Base-by-base conservation (phyloP, 2,888 invertebrate species). In the Nymphalis polychloros region DNA sequence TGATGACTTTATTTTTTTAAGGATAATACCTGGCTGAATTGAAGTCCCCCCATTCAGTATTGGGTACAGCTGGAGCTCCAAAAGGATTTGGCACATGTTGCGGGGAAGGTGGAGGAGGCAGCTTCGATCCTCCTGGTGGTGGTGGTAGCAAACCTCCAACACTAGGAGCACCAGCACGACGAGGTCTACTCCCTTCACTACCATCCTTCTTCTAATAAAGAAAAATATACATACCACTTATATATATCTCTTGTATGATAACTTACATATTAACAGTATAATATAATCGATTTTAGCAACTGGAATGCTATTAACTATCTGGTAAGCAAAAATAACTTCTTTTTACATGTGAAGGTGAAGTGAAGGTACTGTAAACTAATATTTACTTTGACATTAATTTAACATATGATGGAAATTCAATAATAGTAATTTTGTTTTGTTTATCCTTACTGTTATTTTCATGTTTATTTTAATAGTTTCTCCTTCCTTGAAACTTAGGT, bases 391-490 rank as follows among this genome's bases (percentile, higher is more conserved):
- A 55, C 2, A 27, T 31, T 1, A 55, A 55, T 31, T 31, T 55
- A 55, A 27, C 13, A 41, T 41, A 41, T 23, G 1, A 23, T 41
- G 49, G n/a, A 49, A n/a, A n/a, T 35, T 16, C 16, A 17, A 31
- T 52, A 57, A 70, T 31, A 50, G 61, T 19, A 13, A 61, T 46
- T 10, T 19, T 49, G 2, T 23, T 27, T 48, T 50, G 7, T 53
- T 27, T 53, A n/a, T 64, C 80, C 88, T 87, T 93, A 97, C 97
- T 74, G 97, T 97, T 75, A 98, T 98, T 92, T 98, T 97, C 97
- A 99, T 98, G 84, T 99, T 99, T 71, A 99, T 98, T 93, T 98
- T 99, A 76, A 99, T 99, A 1, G 99, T 99, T 93, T 99, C 98
- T 23, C 99, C 99, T 83, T 99, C 99, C 84, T 99, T 99, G 86